Conservation (phyloP, 2,113 vertebrate species). For the Chitala chitala region DNA sequence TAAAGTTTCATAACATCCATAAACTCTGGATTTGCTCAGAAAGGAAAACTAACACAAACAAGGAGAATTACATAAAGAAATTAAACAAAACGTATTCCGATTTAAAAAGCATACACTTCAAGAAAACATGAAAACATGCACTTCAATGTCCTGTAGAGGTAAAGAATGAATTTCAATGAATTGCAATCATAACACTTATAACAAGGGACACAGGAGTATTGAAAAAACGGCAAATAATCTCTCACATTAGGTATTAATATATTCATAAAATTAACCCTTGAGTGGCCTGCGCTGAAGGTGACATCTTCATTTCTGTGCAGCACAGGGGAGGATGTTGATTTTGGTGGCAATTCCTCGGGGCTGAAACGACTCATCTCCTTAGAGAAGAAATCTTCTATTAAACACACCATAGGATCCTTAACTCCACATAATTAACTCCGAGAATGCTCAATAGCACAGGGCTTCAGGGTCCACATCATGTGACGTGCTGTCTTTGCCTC, state of each 20-base stretch:
- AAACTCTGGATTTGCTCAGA: slow-evolving; percentile 27
- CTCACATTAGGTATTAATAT: slow-evolving; percentile 71
- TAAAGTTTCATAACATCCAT: background rate
- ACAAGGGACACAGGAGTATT: slow-evolving; percentile 16
- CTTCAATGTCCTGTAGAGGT: background rate
- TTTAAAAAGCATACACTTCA: background rate
- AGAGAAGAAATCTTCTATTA: slow-evolving; percentile 53
- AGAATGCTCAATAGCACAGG: slow-evolving; percentile 52
- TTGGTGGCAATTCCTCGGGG: slow-evolving; percentile 57
- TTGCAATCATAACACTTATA: no score
- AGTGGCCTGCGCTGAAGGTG: slow-evolving; percentile 60
- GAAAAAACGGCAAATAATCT: slow-evolving; percentile 40
- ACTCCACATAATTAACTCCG: slow-evolving; percentile 60
- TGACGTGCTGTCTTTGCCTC: background rate
- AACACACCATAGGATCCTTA: slow-evolving; percentile 53
- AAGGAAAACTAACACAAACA: background rate
- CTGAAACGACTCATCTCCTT: slow-evolving; percentile 58
- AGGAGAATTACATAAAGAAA: background rate
- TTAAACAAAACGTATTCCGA: no score
- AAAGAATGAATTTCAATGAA: slow-evolving; percentile 20
- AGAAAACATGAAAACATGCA: background rate
- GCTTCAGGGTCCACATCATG: slow-evolving; percentile 38
- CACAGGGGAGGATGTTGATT: slow-evolving; percentile 50
- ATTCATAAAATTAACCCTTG: slow-evolving; percentile 71
- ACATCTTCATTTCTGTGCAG: slow-evolving; percentile 67